phyloP scores from a whole-genome alignment of 2,113 vertebrate species.

The Athene noctua region DNA sequence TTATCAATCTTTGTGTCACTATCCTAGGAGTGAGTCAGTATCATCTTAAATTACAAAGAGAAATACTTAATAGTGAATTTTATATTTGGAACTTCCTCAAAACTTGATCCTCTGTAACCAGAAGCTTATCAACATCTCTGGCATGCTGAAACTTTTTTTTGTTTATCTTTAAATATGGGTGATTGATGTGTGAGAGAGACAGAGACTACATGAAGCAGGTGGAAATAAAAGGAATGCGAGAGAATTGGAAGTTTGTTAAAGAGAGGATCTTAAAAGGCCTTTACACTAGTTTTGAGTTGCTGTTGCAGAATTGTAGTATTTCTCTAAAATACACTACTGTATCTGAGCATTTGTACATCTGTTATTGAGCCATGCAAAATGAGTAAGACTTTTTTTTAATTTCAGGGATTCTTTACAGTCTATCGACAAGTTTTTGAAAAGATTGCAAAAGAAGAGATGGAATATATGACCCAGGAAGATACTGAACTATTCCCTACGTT shows the following conservation, averaged over 20 bases:
- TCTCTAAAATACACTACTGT: neutral
- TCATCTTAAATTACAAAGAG: neutral
- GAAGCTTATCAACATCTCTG: neutral
- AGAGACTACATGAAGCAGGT: neutral
- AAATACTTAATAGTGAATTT: neutral
- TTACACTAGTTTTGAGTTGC: neutral
- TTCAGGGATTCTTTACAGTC: conserved; percentile 90
- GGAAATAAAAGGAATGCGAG: neutral
- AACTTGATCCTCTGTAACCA: neutral
- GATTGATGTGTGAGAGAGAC: neutral
- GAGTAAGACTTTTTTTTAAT: neutral
- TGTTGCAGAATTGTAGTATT: neutral
- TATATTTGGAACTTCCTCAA: neutral
- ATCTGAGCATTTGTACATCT: neutral
- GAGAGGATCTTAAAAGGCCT: neutral
- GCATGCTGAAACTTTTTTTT: neutral
- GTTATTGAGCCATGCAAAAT: rapidly evolving
- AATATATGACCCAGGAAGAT: conserved; percentile 80
- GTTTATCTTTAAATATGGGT: neutral
- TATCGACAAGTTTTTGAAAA: conserved; percentile 90
- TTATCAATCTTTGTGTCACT: neutral
- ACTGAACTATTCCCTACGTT: conserved; percentile 85
- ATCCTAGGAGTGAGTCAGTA: neutral
- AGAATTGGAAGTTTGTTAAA: neutral
- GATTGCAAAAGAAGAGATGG: conserved; percentile 89